Percentiles rank a stretch among this genome's conserved stretches.
Evolutionary conservation across 2,797 vertebrate species (phyloP).

Genomic region (Hemibagrus guttatus): DNA sequence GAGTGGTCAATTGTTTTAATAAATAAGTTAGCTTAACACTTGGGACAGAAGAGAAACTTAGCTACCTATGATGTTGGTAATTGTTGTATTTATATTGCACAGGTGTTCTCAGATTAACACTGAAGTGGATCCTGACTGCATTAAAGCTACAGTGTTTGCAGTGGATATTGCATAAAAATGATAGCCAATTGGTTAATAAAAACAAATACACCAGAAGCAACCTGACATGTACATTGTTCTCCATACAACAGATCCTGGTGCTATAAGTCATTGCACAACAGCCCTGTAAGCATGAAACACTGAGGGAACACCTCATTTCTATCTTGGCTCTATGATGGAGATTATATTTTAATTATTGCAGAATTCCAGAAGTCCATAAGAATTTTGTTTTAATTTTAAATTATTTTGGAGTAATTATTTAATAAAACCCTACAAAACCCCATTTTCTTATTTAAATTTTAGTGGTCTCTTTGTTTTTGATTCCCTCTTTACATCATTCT

Average conservation of each 20-base stretch:
- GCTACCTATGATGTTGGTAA: background rate
- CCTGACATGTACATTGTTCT: background rate
- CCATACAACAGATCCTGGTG: background rate
- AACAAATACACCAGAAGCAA: background rate
- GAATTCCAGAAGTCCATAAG: background rate
- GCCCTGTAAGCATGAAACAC: background rate
- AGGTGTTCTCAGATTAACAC: background rate
- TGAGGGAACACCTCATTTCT: background rate
- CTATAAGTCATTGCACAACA: background rate
- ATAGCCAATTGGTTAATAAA: background rate
- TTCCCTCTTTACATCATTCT: constrained; percentile 5
- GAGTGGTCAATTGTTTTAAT: background rate
- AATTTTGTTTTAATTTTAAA: background rate
- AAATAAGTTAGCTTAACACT: background rate
- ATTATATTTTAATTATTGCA: background rate
- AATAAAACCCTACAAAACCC: background rate
- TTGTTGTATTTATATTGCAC: background rate
- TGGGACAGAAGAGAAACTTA: background rate
- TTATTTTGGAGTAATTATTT: background rate
- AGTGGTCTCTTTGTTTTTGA: background rate
- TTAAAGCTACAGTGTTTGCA: background rate
- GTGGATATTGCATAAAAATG: background rate
- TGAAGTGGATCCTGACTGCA: background rate
- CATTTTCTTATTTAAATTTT: constrained; percentile 16
- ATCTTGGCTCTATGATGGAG: background rate